Percentiles rank a stretch among this genome's conserved stretches.
These are phyloP conservation scores for Jacana jacana DNA, from an alignment of 2,113 vertebrate genomes.

Conservation along the genomic window DNA sequence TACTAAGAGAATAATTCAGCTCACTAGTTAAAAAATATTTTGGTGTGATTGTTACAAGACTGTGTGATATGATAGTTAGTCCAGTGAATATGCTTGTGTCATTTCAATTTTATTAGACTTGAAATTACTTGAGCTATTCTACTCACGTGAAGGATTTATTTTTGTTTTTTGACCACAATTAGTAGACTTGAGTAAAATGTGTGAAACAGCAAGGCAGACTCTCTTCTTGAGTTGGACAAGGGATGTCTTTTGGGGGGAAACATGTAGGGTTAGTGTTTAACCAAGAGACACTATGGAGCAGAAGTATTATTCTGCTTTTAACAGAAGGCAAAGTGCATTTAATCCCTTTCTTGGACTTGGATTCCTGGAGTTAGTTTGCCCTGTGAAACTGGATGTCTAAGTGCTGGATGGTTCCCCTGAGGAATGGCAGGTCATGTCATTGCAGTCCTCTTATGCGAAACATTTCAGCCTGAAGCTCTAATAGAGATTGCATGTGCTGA, in stretches of 20 bases:
- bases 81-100: neutral
- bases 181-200: neutral
- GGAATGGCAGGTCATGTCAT: neutral
- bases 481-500: accelerated
- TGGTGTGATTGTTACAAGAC: neutral
- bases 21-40: neutral
- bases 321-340: neutral
- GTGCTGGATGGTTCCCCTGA: neutral
- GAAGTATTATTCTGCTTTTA: neutral
- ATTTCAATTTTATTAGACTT: neutral
- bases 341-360: neutral
- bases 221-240: neutral
- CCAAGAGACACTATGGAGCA: neutral
- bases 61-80: neutral
- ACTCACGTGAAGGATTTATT: neutral
- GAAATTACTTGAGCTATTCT: neutral
- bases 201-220: neutral
- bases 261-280: neutral
- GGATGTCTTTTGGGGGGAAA: neutral
- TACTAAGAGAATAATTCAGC: neutral
- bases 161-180: neutral
- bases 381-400: neutral
- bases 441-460: neutral
- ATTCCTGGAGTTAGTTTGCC: neutral
- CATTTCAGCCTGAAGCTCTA: neutral